Evolutionary conservation across 2,888 invertebrate species (phyloP).

Genomic region (Neoscelio sp.): DNA sequence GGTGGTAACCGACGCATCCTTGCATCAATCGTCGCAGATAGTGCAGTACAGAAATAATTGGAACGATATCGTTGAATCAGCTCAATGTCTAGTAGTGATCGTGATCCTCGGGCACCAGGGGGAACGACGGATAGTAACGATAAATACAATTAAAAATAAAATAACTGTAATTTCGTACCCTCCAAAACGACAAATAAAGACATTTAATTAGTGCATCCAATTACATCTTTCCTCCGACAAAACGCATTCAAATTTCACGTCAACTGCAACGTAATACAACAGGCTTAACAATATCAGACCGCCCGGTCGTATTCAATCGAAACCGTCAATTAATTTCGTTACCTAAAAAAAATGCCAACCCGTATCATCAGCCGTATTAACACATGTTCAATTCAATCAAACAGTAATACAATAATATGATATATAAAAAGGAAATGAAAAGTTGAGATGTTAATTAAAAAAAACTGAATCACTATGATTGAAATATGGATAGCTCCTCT

Average conservation of each 20-base stretch:
- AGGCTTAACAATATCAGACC: conserved; percentile 32
- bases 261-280: conserved; percentile 38
- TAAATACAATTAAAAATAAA: no score
- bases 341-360: conserved; percentile 21
- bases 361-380: conserved; percentile 35
- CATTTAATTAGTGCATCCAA: conserved; percentile 47
- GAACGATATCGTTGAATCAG: no score
- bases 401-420: conserved; percentile 8
- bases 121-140: no score
- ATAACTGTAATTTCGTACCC: conserved; percentile 5
- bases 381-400: conserved; percentile 19
- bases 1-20: no score
- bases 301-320: conserved; percentile 38
- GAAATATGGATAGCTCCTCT: neutral
- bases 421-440: conserved; percentile 11
- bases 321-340: conserved; percentile 47
- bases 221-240: conserved; percentile 24
- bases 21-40: no score
- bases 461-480: neutral
- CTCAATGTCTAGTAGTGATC: no score
- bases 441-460: conserved; percentile 1
- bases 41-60: no score
- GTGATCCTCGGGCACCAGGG: no score
- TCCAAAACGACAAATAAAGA: conserved; percentile 37
- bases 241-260: conserved; percentile 42